These are phyloP conservation scores for Conchocele bisecta DNA, from an alignment of 2,888 invertebrate species.

Conservation along the genomic window DNA sequence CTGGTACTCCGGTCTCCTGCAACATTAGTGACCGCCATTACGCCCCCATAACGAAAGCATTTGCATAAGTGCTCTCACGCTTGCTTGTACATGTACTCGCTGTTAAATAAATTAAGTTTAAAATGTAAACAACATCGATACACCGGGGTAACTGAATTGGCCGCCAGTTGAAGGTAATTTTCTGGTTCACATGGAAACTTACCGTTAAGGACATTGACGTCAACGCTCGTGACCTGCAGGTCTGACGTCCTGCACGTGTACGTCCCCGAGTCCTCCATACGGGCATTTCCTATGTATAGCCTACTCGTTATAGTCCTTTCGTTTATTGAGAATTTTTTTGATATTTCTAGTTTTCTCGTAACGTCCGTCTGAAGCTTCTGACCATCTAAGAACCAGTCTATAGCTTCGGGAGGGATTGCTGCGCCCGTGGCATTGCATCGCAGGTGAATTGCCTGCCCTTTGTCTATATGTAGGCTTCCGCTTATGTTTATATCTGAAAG, in stretches of 20 bases:
- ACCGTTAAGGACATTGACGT: conserved; percentile 68
- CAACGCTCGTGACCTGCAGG: conserved; percentile 61
- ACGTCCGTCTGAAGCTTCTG: conserved; percentile 54
- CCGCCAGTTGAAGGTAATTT: too few species aligned
- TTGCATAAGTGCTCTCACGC: too few species aligned
- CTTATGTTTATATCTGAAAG: conserved; percentile 63
- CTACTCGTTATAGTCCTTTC: conserved; percentile 61
- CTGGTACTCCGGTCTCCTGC: too few species aligned
- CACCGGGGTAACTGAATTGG: too few species aligned
- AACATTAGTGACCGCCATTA: too few species aligned
- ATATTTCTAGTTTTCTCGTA: conserved; percentile 45
- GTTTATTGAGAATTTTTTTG: conserved; percentile 57
- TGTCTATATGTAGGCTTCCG: conserved; percentile 63
- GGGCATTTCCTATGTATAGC: conserved; percentile 55
- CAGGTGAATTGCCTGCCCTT: conserved; percentile 58
- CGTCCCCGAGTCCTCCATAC: conserved; percentile 65
- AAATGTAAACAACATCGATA: too few species aligned
- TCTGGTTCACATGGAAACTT: too few species aligned
- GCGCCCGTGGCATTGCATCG: conserved; percentile 67
- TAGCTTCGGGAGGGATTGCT: conserved; percentile 59
- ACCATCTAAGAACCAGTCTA: conserved; percentile 72
- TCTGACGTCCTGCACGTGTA: conserved; percentile 68
- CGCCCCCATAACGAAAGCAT: too few species aligned
- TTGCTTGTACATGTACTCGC: too few species aligned
- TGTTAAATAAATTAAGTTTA: too few species aligned